Evolutionary conservation across 2,888 invertebrate species (phyloP), one percentile per base, ranked within the genome.

Genomic region (Bombyx huttoni): DNA sequence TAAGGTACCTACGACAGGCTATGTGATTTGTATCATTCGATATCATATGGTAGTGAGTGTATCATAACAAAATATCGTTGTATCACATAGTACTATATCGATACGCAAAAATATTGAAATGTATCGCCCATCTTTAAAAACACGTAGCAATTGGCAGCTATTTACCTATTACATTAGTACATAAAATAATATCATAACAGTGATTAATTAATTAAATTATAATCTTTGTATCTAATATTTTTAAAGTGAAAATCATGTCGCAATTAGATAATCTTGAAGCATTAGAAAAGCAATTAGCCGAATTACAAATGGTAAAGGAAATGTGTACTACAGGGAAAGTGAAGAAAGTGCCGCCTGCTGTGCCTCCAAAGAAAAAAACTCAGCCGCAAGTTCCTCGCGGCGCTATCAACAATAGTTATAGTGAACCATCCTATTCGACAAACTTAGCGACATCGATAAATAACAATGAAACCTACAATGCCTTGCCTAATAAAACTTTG

Each of bases 331-430:
- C 75, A n/a, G 70, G 66, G 54, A 75, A 76, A 72, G 62, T 75
- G 24, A 79, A 88, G 72, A 95, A 94, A 81, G 86, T 93, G 57
- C 94, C 94, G 58, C 95, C 95, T 57, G 93, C 92, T 52, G 94
- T 94, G 54, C 95, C 95, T 49, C 95, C 95, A 9, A 95, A 95
- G 75, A 94, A 94, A 59, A 92, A 91, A 75, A 93, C 81, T 56
- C 81, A 81, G 67, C 86, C 89, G 12, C 81, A 93, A 92, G 92
- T 95, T 65, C 95, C 95, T 56, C 93, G 93, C 68, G 95, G 94
- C 76, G 93, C 93, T 62, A 89, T 90, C 6, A 89, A 95, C 51
- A 92, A 91, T 71, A 90, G 92, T 62, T 84, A 92, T 51, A 88
- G 92, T 51, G 93, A 93, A 66, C 95, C 95, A 3, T 92, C 93